These are phyloP conservation scores for Prunella fulvescens DNA, from an alignment of 2,113 vertebrate genomes.

Conservation along the genomic window DNA sequence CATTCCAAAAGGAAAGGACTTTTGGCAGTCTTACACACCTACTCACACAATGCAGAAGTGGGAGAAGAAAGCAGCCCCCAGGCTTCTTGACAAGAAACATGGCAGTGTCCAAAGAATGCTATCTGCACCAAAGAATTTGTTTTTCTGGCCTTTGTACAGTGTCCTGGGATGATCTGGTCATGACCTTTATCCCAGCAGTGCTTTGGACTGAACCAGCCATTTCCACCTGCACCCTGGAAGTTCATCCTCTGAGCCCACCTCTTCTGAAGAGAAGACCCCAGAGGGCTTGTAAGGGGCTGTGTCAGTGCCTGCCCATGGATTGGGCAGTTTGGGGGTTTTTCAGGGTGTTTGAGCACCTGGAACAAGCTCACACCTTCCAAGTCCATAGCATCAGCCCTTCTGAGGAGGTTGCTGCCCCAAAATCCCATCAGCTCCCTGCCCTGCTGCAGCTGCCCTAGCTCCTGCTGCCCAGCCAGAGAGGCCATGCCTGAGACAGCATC, in stretches of 20 bases:
- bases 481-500: background rate
- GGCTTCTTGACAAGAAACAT: background rate
- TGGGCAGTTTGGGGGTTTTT: background rate
- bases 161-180: background rate
- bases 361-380: background rate
- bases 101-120: background rate
- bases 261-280: background rate
- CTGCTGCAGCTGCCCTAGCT: background rate
- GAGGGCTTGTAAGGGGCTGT: background rate
- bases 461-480: background rate
- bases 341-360: background rate
- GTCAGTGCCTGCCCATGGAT: background rate
- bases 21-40: background rate
- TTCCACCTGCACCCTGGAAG: background rate
- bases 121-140: background rate
- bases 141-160: background rate
- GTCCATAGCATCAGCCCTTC: background rate
- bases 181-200: background rate
- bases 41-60: background rate
- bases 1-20: background rate
- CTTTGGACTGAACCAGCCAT: background rate
- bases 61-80: background rate
- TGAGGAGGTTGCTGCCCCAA: background rate
- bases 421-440: background rate
- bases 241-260: background rate